Conservation (phyloP, 2,888 invertebrate species). For the Macrophya annulata region DNA sequence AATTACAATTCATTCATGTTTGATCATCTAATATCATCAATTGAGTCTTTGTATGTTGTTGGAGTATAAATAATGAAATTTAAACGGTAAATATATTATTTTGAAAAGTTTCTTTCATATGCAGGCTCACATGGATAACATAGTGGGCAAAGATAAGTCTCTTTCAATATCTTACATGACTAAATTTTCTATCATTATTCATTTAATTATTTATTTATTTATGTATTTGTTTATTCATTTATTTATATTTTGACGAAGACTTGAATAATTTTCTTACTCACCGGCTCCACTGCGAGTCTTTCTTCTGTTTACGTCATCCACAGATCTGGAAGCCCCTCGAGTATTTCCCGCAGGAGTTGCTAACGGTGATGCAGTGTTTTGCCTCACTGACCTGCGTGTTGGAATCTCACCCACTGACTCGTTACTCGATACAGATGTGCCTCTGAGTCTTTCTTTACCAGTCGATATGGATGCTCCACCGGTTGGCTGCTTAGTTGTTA, state of each 20-base stretch:
- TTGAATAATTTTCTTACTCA: slow-evolving; percentile 70
- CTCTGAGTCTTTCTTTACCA: slow-evolving; percentile 76
- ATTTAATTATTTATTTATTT: neutral
- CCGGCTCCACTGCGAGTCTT: slow-evolving; percentile 79
- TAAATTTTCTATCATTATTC: slow-evolving; percentile 47
- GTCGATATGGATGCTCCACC: slow-evolving; percentile 66
- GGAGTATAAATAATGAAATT: slow-evolving; percentile 19
- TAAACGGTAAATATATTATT: neutral
- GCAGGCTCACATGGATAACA: slow-evolving; percentile 35
- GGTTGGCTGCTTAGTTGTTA: slow-evolving; percentile 74
- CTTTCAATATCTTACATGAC: slow-evolving; percentile 34
- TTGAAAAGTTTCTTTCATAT: slow-evolving; percentile 49
- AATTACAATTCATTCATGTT: slow-evolving; percentile 34
- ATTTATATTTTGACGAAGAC: slow-evolving; percentile 53
- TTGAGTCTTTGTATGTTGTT: slow-evolving; percentile 29
- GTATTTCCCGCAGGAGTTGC: slow-evolving; percentile 78
- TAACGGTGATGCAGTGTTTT: slow-evolving; percentile 77
- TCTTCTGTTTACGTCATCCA: slow-evolving; percentile 77
- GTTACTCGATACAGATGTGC: slow-evolving; percentile 75
- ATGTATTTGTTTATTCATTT: slow-evolving; percentile 41
- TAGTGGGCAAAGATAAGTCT: slow-evolving; percentile 45
- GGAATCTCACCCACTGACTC: slow-evolving; percentile 75
- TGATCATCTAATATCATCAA: neutral
- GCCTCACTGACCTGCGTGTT: slow-evolving; percentile 77
- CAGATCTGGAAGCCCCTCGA: slow-evolving; percentile 77